Percentiles rank a stretch among this genome's conserved stretches.
Conservation (phyloP, 1,140 invertebrate species). For the Metaphire vulgaris region DNA sequence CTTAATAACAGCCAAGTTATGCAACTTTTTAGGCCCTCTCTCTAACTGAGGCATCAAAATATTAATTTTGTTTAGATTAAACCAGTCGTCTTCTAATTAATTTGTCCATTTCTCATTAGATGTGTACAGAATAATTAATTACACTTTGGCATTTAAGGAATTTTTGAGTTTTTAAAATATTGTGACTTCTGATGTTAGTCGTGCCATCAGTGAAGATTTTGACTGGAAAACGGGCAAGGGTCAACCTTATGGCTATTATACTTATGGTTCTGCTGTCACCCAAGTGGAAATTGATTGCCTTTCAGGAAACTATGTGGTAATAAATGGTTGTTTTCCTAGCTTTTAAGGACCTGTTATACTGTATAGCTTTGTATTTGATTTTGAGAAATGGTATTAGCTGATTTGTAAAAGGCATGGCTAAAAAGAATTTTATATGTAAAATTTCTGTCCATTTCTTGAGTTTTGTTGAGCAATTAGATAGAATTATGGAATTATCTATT, state of each 20-base stretch:
- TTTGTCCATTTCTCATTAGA: neutral
- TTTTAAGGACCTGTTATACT: neutral
- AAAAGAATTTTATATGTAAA: neutral
- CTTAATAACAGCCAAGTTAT: too few relatives aligned
- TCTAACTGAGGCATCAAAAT: neutral
- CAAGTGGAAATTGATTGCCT: slow-evolving; percentile 17
- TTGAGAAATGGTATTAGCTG: too few relatives aligned
- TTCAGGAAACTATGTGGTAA: neutral
- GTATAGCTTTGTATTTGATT: neutral
- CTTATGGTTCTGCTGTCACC: neutral
- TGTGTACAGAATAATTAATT: neutral
- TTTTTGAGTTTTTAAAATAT: neutral
- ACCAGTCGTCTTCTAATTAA: neutral
- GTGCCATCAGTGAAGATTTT: neutral
- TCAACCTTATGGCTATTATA: slow-evolving; percentile 9
- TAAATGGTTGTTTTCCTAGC: neutral
- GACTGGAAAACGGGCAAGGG: slow-evolving; percentile 13
- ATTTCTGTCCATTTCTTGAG: neutral
- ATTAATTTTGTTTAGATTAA: neutral
- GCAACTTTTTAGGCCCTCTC: neutral
- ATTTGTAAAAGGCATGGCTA: too few relatives aligned
- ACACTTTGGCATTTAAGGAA: neutral
- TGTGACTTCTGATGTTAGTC: neutral
- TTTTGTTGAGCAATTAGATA: neutral
- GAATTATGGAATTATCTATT: neutral